Conservation (phyloP, 2,888 invertebrate genomes). For the Masnerella sp. region DNA sequence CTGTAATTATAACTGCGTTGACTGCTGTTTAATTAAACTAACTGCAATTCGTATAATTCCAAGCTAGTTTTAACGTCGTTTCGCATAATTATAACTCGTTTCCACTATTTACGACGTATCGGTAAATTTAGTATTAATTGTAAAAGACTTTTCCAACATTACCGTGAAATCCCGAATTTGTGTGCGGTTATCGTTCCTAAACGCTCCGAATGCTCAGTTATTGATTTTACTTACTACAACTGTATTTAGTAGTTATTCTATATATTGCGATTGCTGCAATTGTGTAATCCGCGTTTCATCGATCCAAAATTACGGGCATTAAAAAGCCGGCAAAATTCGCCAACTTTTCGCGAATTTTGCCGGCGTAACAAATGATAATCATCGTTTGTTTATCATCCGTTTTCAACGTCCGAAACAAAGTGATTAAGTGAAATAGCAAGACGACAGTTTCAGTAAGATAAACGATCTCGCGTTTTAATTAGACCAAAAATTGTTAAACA, state of each 20-base stretch:
- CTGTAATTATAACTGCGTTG: conserved; percentile 20
- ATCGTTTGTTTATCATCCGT: not conserved
- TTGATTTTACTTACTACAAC: conserved; percentile 16
- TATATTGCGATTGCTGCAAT: not conserved
- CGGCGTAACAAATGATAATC: not conserved
- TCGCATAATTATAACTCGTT: not conserved
- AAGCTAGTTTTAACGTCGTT: not conserved
- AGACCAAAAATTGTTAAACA: conserved; percentile 6
- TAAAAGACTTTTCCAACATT: conserved; percentile 1
- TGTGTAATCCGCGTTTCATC: not conserved
- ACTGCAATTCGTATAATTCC: conserved; percentile 14
- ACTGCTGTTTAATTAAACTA: conserved; percentile 25
- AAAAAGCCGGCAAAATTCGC: no score
- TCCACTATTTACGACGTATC: not conserved
- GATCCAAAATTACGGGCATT: no score
- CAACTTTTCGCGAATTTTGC: not conserved
- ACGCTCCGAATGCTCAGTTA: conserved; percentile 4
- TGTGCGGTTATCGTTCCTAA: not conserved
- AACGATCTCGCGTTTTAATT: not conserved
- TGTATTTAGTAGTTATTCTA: conserved; percentile 2
- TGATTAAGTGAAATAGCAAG: not conserved
- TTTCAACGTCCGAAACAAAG: not conserved
- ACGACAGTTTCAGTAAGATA: not conserved
- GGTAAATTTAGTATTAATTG: not conserved
- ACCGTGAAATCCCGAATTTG: not conserved